Base-by-base conservation (phyloP, 2,888 invertebrate genomes). In the Meteorus cinctellus region DNA sequence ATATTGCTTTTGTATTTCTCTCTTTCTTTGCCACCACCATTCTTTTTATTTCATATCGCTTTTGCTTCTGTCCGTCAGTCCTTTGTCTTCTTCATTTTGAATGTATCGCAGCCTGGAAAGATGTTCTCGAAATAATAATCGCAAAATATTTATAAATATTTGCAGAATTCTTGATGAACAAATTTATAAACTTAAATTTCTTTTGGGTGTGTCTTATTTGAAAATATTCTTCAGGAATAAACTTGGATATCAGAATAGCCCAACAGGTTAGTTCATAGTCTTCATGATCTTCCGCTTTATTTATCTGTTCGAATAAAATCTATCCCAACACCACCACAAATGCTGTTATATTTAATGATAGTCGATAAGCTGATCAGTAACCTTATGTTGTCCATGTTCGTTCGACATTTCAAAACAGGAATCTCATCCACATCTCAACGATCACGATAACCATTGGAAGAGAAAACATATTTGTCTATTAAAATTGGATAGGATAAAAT, bases 401-500 rank as follows among this genome's bases (percentile, higher is more conserved):
- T 10, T 48, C 48, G 6, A 48, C 48, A 48, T 48, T 48, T 55
- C 19, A 24, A 55, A 24, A 55, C 19, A 55, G 8, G 19, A 55
- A 55, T 48, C 48, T 48, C n/a, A 48, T 48, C 16, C 1, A 48
- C 4, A 48, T 48, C 10, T n/a, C 41, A 41, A 41, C 41, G 41
- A 41, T 41, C 41, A 6, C 12, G n/a, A 55, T 55, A 19, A 55
- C n/a, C n/a, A 55, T 6, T 55, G 4, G 24, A 24, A 19, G 8
- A 55, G 19, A 19, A 8, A 55, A 55, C 19, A 55, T 55, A 55
- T 55, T 55, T 55, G 55, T 55, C 19, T 19, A 55, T 55, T 55
- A 55, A 55, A 55, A 55, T 55, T 19, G n/a, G 19, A 55, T 55
- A 19, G 19, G 19, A 55, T 55, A 10, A 55, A 55, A 55, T 24